Evolutionary conservation across 2,888 invertebrate genomes (phyloP), one percentile per base, ranked within the genome.

Genomic region (Didymodactylos carnosus): DNA sequence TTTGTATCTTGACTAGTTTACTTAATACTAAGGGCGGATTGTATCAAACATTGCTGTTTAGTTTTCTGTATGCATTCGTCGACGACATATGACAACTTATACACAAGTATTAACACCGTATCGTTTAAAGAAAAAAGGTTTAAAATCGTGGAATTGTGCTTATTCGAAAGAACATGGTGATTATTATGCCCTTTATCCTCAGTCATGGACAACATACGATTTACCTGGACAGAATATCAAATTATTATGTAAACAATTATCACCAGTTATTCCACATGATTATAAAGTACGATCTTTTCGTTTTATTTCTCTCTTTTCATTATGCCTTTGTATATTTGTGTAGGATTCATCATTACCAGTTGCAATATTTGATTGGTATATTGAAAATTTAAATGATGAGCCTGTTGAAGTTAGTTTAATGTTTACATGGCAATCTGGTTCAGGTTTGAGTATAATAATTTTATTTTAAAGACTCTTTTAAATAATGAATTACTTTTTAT

Each of bases 231-330:
- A 89, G 81, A 88, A 89, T 25, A 84, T 94, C 43, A 88, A 88
- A 78, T 85, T 95, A 74, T 86, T 88, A 46, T 92, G 92, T 81
- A 87, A 91, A 72, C 94, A 94, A 84, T 39, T 94, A 77, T 94
- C 94, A 39, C 94, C 95, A 8, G 88, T 94, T 29, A 89, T 94
- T 82, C 94, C 94, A 29, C 88, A 93, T 82, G 91, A 94, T 83
- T 94, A 94, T 84, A 89, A 62, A 62, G 62, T 62, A 62, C 19
- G 16, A 8, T 11, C 6, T 8, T 16, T 7, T 11, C 13, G 7
- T 29, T 29, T 53, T 25, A 7, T 43, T n/a, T 4, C 19, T n/a
- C 19, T n/a, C 19, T n/a, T 3, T 43, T 43, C 19, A n/a, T 43
- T n/a, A n/a, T 49, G n/a, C 23, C 23, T 23, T 49, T 5, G 23